Evolutionary conservation across 2,888 invertebrate species (phyloP), one percentile per base, ranked within the genome.

Genomic region (Caenorhabditis becei): DNA sequence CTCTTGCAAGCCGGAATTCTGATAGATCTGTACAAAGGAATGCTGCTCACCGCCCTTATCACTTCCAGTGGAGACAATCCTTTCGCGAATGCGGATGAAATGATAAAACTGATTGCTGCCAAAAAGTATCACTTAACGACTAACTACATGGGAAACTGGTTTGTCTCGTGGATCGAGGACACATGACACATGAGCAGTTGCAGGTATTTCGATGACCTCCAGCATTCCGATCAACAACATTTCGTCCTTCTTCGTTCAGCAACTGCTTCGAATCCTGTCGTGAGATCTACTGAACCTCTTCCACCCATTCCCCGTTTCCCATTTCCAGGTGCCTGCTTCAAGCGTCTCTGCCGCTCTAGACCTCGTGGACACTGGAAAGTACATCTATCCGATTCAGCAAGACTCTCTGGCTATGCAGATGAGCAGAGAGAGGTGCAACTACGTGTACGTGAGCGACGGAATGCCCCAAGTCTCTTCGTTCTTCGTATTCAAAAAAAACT

Each of bases 371-470:
- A 70, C 70, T 41, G 85, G 83, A 51, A 81, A 82, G 16, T 85
- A 85, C 61, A 85, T 88, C 26, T 88, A 81, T 26, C 88, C 88
- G 14, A 87, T 87, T 49, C 86, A 88, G 66, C 84, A 87, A 61
- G 88, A 88, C 61, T 80, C 82, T 1, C 32, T 85, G 20, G 87
- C 86, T 11, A 82, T 88, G 82, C 86, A 87, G 80, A 80, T 86
- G 79, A 77, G 77, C 23, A 82, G 77, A 56, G 65, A 84, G 41
- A 59, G 84, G 20, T 88, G 88, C 58, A 84, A 87, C 47, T 71
- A 85, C 23, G 84, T 88, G 14, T 88, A 86, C 58, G 83, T 88
- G 11, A 86, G 80, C 20, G 77, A 88, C 47, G 87, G 86, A 32
- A 70, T 86, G 59, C 86, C 86, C 4, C 86, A 86, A 72, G 74